Evolutionary conservation across 2,888 invertebrate species (phyloP).

Genomic region (Colostygia pectinataria): DNA sequence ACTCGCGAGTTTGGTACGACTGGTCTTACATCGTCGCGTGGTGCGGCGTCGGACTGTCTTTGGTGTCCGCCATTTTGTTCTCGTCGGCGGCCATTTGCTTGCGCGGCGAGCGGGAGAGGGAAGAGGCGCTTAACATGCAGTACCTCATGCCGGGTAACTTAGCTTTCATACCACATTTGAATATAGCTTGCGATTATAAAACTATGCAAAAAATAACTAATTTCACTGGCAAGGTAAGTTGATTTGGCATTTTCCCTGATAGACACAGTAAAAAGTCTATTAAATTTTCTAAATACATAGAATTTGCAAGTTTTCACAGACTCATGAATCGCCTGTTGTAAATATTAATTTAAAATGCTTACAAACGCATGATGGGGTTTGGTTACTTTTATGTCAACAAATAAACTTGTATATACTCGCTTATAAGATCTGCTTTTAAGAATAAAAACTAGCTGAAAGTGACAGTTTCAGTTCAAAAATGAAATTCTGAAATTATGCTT

Average conservation of each 20-base stretch:
- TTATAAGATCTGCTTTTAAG: too few relatives aligned
- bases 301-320: slow-evolving; percentile 2
- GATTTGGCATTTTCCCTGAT: background rate
- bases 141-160: slow-evolving; percentile 96
- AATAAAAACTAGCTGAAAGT: too few relatives aligned
- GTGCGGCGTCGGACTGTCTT: slow-evolving; percentile 96
- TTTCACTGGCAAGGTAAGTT: background rate
- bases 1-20: slow-evolving; percentile 93
- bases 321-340: slow-evolving; percentile 42
- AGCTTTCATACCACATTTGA: slow-evolving; percentile 36
- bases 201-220: background rate
- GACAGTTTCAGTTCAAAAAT: slow-evolving; percentile 5
- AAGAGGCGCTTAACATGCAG: slow-evolving; percentile 98
- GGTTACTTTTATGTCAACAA: slow-evolving; percentile 13
- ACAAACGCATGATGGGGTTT: slow-evolving; percentile 29
- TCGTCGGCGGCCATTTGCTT: slow-evolving; percentile 97
- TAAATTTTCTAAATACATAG: too few relatives aligned
- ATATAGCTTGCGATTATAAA: slow-evolving; percentile 1
- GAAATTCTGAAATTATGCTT: too few relatives aligned
- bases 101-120: slow-evolving; percentile 95
- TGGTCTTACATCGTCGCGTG: slow-evolving; percentile 99
- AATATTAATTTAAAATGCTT: slow-evolving; percentile 40
- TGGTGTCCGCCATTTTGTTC: slow-evolving; percentile 95
- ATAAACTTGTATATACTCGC: too few relatives aligned
- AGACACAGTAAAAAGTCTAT: background rate